Percentiles rank a stretch among this genome's conserved stretches.
Conservation (phyloP, 2,797 vertebrate genomes). For the Ctenochaetus hawaiiensis region DNA sequence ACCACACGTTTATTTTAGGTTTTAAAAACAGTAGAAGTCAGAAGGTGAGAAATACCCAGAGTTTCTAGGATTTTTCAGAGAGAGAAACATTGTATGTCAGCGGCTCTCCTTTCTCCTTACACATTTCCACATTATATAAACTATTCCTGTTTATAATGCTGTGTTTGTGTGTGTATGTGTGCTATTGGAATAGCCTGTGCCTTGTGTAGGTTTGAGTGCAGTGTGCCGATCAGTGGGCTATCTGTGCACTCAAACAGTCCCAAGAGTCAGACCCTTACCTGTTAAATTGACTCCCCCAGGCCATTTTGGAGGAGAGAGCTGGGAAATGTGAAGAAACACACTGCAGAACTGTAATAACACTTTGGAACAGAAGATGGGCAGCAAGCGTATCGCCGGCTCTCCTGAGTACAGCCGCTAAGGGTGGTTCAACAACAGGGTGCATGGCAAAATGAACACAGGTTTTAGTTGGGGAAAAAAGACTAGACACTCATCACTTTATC, state of each 20-base stretch:
- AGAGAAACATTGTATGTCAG: conserved; percentile 15
- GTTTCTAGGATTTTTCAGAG: conserved; percentile 27
- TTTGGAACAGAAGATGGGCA: conserved; percentile 2
- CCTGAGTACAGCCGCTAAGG: neutral
- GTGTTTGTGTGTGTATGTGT: conserved; percentile 5
- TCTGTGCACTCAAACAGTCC: conserved; percentile 47
- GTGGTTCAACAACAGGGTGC: neutral
- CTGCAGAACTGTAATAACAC: conserved; percentile 26
- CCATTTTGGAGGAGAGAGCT: conserved; percentile 29
- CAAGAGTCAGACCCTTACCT: conserved; percentile 60
- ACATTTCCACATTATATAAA: neutral
- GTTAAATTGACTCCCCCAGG: conserved; percentile 70
- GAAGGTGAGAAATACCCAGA: conserved; percentile 39
- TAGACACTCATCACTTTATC: neutral
- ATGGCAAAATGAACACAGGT: neutral
- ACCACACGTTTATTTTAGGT: conserved; percentile 59
- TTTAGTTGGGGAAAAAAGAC: neutral
- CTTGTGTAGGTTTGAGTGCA: conserved; percentile 46
- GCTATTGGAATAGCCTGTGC: conserved; percentile 13
- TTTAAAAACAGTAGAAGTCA: conserved; percentile 27
- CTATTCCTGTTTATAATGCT: neutral
- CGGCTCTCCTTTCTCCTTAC: neutral
- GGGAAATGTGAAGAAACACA: conserved; percentile 35
- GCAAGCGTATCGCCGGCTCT: neutral
- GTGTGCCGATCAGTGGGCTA: conserved; percentile 63